These are phyloP conservation scores for Catharus fuscescens DNA, from an alignment of 2,113 vertebrate genomes.

Conservation along the genomic window DNA sequence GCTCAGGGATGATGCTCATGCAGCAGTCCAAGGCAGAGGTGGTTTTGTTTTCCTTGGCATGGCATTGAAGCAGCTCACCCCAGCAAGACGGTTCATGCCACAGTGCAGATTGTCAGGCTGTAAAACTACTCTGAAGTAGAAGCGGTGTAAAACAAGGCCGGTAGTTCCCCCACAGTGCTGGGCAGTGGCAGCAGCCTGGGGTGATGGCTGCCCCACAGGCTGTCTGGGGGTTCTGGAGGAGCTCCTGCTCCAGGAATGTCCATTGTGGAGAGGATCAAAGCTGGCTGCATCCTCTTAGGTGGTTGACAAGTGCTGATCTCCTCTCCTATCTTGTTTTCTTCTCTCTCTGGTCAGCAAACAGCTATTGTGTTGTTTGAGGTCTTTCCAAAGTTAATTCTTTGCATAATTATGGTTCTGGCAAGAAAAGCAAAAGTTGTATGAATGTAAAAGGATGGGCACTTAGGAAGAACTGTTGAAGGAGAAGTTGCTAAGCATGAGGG, in stretches of 20 bases:
- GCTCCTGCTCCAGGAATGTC: neutral
- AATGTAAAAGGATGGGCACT: neutral
- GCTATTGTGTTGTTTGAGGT: neutral
- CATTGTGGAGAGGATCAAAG: fast-evolving
- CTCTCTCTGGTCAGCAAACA: neutral
- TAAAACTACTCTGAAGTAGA: neutral
- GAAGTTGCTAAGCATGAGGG: neutral
- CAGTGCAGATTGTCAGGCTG: neutral
- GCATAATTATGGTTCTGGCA: neutral
- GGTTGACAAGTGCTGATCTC: neutral
- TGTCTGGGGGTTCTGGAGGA: too few species aligned
- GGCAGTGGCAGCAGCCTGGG: neutral
- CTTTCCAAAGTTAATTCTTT: neutral
- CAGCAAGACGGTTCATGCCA: neutral
- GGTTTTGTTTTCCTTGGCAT: neutral
- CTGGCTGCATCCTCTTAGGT: neutral
- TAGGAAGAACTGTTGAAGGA: neutral
- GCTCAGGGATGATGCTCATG: neutral
- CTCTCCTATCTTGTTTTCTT: neutral
- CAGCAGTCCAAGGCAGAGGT: neutral
- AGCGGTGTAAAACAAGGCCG: neutral
- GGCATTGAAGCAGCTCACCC: neutral
- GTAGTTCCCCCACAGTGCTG: fast-evolving
- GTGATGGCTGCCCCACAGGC: neutral
- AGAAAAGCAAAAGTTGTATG: neutral